These are phyloP conservation scores for Apamea crenata DNA, from an alignment of 2,888 invertebrate genomes.

Conservation along the genomic window DNA sequence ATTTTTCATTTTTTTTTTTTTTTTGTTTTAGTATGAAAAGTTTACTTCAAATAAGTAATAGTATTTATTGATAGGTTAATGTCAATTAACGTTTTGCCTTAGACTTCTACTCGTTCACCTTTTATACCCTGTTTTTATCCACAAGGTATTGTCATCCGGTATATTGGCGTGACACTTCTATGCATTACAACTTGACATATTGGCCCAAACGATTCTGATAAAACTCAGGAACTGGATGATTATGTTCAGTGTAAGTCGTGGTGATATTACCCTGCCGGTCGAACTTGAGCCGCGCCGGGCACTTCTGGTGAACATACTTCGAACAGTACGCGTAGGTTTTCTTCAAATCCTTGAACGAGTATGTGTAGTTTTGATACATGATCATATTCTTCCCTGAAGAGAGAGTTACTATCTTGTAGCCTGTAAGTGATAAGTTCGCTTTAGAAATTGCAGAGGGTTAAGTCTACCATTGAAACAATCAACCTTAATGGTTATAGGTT, in stretches of 20 bases:
- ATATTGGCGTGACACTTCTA: not conserved
- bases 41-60: too few species aligned
- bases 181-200: constrained; percentile 14
- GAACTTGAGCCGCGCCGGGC: constrained; percentile 49
- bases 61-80: too few species aligned
- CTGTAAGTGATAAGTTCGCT: constrained; percentile 9
- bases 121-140: too few species aligned
- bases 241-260: constrained; percentile 35
- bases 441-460: not conserved
- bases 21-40: too few species aligned
- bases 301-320: constrained; percentile 38
- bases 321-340: constrained; percentile 56
- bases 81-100: too few species aligned
- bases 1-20: too few species aligned
- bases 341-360: constrained; percentile 44
- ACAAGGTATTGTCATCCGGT: too few species aligned
- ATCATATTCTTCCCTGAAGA: constrained; percentile 49
- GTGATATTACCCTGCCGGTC: constrained; percentile 31
- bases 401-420: constrained; percentile 33
- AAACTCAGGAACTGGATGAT: constrained; percentile 36
- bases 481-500: too few species aligned
- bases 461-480: not conserved
- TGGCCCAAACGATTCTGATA: constrained; percentile 22
- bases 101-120: too few species aligned
- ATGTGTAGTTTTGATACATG: constrained; percentile 55